Conservation (phyloP, 2,113 vertebrate species). For the Scatophagus argus region DNA sequence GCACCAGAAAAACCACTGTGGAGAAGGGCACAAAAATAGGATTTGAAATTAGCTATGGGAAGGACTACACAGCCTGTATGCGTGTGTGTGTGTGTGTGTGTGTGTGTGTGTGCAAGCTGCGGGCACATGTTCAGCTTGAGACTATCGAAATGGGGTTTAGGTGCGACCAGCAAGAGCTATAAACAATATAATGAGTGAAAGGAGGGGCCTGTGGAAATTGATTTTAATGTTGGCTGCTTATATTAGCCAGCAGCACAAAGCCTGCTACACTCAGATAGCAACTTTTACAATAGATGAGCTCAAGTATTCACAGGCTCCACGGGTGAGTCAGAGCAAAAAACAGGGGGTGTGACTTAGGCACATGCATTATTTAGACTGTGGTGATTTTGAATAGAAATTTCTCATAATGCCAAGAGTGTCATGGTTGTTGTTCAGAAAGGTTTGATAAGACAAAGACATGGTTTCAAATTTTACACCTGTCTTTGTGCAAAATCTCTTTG, state of each 20-base stretch:
- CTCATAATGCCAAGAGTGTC: slow-evolving; percentile 7
- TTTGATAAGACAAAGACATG: not conserved
- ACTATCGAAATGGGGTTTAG: slow-evolving; percentile 42
- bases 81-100: slow-evolving; percentile 7
- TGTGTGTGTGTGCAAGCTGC: not conserved
- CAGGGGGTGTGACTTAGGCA: slow-evolving; percentile 1
- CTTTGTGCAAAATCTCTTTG: not conserved
- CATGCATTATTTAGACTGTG: slow-evolving; percentile 55
- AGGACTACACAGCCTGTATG: slow-evolving; percentile 26
- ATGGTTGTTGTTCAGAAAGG: not conserved
- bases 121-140: slow-evolving; percentile 14
- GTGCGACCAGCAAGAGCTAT: slow-evolving; percentile 48
- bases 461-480: not conserved
- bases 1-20: slow-evolving; percentile 46
- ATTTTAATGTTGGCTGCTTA: slow-evolving; percentile 70
- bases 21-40: slow-evolving; percentile 56
- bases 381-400: slow-evolving; percentile 19
- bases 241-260: slow-evolving; percentile 51
- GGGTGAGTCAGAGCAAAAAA: slow-evolving; percentile 41
- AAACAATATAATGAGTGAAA: slow-evolving; percentile 56
- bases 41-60: slow-evolving; percentile 53
- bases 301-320: slow-evolving; percentile 14
- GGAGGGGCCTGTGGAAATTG: slow-evolving; percentile 64
- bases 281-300: slow-evolving; percentile 40
- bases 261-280: slow-evolving; percentile 47